These are phyloP conservation scores for Paramisgurnus dabryanus DNA, from an alignment of 2,113 vertebrate species.

Conservation along the genomic window DNA sequence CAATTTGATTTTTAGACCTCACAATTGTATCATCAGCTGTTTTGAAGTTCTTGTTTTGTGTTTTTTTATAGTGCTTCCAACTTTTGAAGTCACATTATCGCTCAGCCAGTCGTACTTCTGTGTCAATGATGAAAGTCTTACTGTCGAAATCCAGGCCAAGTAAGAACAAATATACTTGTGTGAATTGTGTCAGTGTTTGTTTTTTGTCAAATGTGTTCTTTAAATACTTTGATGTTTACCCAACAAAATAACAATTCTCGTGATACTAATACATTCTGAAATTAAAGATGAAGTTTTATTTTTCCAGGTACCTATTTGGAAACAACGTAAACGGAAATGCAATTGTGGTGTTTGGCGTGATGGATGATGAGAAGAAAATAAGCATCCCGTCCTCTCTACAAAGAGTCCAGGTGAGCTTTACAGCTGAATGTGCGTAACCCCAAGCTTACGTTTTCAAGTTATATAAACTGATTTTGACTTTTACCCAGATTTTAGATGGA, in stretches of 20 bases:
- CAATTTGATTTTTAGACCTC: too few species aligned
- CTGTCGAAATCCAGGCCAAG: conserved; percentile 65
- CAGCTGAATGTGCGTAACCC: background rate
- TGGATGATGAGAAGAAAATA: conserved; percentile 57
- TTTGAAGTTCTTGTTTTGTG: too few species aligned
- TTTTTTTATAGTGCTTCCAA: conserved; percentile 54
- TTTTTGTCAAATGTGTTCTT: background rate
- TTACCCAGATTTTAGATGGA: conserved; percentile 52
- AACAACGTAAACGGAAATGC: conserved; percentile 65
- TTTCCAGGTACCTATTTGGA: conserved; percentile 73
- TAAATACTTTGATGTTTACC: background rate
- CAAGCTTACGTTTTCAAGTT: background rate
- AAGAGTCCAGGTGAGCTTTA: conserved; percentile 62
- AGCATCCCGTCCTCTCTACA: conserved; percentile 72
- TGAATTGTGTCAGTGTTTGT: background rate
- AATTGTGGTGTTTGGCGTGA: conserved; percentile 77
- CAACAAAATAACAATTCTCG: background rate
- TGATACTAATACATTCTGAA: too few species aligned
- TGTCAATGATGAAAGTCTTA: conserved; percentile 66
- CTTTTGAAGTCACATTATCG: conserved; percentile 74
- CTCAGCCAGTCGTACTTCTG: conserved; percentile 72
- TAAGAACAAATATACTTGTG: conserved; percentile 12
- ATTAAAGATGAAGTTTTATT: background rate
- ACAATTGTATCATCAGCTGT: background rate
- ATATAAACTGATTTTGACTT: background rate